Evolutionary conservation across 2,113 vertebrate species (phyloP), one percentile per base, ranked within the genome.

Genomic region (Clarias macrocephalus): DNA sequence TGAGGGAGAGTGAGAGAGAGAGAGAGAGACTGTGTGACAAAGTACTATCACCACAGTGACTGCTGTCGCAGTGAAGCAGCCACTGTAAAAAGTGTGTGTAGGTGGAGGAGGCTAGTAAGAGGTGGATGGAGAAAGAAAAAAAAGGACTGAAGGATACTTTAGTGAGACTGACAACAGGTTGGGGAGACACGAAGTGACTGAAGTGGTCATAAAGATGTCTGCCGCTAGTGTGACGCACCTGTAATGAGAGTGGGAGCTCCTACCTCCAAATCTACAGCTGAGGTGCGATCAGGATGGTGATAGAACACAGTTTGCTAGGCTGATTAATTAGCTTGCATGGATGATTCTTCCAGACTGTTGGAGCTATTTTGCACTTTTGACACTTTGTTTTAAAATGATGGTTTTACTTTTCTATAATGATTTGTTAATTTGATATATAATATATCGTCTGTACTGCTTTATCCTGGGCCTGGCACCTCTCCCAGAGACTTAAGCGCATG

Each of bases 21-120:
- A 85, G 80, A 21, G 59, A 54, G 56, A 28, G 84, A 62, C 13
- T 86, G 33, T 86, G 52, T 88, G 1, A 70, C 77, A 1, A 3
- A 68, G 86, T 82, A 56, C 48, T 85, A 87, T 88, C 72, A 42
- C 56, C 77, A 65, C 81, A 87, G 56, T 57, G 86, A 60, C 57
- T 68, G 37, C 57, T 80, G 57, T 83, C 48, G n/a, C 76, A 84
- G 66, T 60, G 0, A 80, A 86, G 77, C 80, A 30, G 30, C 66
- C 56, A 82, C 28, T 75, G 62, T 80, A 73, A 62, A 62, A 48
- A 66, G 56, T 85, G 79, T 86, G 83, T 65, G 86, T 80, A 63
- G 88, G 82, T 68, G 87, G 23, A 54, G 56, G 37, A 73, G 83
- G 30, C 63, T 66, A 88, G 88, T 59, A 82, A 62, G 63, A 80